These are phyloP conservation scores for Malacosoma neustria DNA, from an alignment of 2,888 invertebrate species.

Conservation along the genomic window DNA sequence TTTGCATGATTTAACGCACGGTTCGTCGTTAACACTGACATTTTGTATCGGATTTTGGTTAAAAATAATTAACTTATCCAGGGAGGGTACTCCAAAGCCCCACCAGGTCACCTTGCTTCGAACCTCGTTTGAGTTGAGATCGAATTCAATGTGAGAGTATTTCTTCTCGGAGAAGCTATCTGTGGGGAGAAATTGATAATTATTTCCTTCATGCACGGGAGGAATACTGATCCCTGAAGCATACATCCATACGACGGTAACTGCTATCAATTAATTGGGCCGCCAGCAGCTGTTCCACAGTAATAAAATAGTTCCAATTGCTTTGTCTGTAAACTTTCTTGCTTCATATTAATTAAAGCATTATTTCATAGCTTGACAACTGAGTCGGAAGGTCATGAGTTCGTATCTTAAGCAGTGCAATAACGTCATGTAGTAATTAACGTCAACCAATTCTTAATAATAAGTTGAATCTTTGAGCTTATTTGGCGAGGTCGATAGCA, in stretches of 20 bases:
- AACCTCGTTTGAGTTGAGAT: slow-evolving; percentile 32
- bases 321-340: too few relatives aligned
- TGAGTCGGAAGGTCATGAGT: too few relatives aligned
- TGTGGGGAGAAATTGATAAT: slow-evolving; percentile 29
- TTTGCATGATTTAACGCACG: slow-evolving; percentile 33
- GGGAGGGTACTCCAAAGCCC: slow-evolving; percentile 58
- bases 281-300: background rate
- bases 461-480: too few relatives aligned
- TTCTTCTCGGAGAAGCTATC: slow-evolving; percentile 76
- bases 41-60: slow-evolving; percentile 32
- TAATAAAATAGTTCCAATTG: too few relatives aligned
- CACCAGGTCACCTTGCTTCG: slow-evolving; percentile 50
- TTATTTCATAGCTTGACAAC: too few relatives aligned
- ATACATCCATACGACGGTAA: background rate
- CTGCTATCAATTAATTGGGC: background rate
- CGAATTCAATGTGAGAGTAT: slow-evolving; percentile 72
- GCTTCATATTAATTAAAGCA: too few relatives aligned
- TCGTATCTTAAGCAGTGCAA: too few relatives aligned
- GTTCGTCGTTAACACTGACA: slow-evolving; percentile 35
- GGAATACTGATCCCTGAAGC: background rate
- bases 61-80: slow-evolving; percentile 40
- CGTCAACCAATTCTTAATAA: too few relatives aligned
- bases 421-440: too few relatives aligned
- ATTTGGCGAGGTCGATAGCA: too few relatives aligned
- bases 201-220: background rate